Evolutionary conservation across 2,113 vertebrate genomes (phyloP).

Genomic region (Periophthalmodon schlosseri): DNA sequence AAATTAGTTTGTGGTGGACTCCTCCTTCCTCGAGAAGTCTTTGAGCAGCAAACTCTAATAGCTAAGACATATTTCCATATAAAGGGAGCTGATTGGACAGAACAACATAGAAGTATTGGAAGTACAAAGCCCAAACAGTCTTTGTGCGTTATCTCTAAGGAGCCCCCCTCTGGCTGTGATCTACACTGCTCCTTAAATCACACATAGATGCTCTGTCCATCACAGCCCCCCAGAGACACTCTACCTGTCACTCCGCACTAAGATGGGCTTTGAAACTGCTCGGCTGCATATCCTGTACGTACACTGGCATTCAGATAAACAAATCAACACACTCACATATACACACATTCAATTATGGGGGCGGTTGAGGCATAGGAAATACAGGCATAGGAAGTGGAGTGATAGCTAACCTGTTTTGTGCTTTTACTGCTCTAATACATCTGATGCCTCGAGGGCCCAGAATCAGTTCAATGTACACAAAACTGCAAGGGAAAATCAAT

Average conservation of each 20-base stretch:
- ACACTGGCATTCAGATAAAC: slow-evolving; percentile 49
- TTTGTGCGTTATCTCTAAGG: slow-evolving; percentile 66
- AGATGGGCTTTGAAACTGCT: slow-evolving; percentile 55
- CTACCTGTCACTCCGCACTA: slow-evolving; percentile 69
- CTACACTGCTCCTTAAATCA: slow-evolving; percentile 60
- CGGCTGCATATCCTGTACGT: slow-evolving; percentile 30
- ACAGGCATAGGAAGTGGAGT: slow-evolving; percentile 25
- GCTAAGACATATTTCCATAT: slow-evolving; percentile 64
- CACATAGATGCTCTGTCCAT: slow-evolving; percentile 68
- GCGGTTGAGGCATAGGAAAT: slow-evolving; percentile 16
- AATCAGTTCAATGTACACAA: slow-evolving; percentile 25
- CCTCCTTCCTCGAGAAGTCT: slow-evolving; percentile 46
- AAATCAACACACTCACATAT: slow-evolving; percentile 32
- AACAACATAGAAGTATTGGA: slow-evolving; percentile 52
- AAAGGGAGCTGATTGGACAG: slow-evolving; percentile 59
- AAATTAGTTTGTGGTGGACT: slow-evolving; percentile 38
- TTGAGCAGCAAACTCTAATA: slow-evolving; percentile 48
- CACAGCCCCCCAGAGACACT: slow-evolving; percentile 60
- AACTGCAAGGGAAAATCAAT: slow-evolving; percentile 24
- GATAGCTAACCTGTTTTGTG: slow-evolving; percentile 13
- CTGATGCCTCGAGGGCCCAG: slow-evolving; percentile 3
- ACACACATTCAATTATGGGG: slow-evolving; percentile 6
- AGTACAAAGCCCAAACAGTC: slow-evolving; percentile 71
- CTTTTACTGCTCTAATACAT: slow-evolving; percentile 5
- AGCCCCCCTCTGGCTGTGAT: slow-evolving; percentile 51